Evolutionary conservation across 2,797 vertebrate genomes (phyloP).

Genomic region (Scleropages formosus): DNA sequence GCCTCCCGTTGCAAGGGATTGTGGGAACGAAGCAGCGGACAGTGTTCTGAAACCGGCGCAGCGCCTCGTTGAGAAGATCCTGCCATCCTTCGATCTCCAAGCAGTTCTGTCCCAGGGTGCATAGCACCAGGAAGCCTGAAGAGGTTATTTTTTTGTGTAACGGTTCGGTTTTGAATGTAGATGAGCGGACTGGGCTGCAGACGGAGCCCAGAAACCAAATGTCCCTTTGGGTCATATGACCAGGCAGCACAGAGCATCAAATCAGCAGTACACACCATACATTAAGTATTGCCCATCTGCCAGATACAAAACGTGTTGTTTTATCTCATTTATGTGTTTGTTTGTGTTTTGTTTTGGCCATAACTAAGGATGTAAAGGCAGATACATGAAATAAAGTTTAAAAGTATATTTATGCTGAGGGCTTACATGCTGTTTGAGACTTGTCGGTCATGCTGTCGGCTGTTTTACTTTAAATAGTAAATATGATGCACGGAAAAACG

Average conservation of each 20-base stretch:
- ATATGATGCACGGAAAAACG: conserved; percentile 48
- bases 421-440: no score
- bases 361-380: conserved; percentile 33
- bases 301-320: conserved; percentile 70
- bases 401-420: neutral
- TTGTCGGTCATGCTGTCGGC: no score
- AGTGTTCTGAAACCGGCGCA: neutral
- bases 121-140: neutral
- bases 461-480: conserved; percentile 49
- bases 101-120: conserved; percentile 11
- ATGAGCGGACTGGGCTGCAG: conserved; percentile 70
- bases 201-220: conserved; percentile 64
- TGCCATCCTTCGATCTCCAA: neutral
- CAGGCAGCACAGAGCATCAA: conserved; percentile 67
- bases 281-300: conserved; percentile 65
- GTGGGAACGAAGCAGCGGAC: neutral
- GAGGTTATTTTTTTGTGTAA: conserved; percentile 56
- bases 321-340: conserved; percentile 60
- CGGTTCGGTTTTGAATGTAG: conserved; percentile 78
- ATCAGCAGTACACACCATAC: conserved; percentile 62
- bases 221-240: conserved; percentile 70
- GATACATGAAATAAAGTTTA: conserved; percentile 6
- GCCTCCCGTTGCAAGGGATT: neutral
- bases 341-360: conserved; percentile 31
- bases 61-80: neutral